Percentiles rank a stretch among this genome's conserved stretches.
Evolutionary conservation across 1,140 invertebrate species (phyloP).

Genomic region (Eurosta solidaginis): DNA sequence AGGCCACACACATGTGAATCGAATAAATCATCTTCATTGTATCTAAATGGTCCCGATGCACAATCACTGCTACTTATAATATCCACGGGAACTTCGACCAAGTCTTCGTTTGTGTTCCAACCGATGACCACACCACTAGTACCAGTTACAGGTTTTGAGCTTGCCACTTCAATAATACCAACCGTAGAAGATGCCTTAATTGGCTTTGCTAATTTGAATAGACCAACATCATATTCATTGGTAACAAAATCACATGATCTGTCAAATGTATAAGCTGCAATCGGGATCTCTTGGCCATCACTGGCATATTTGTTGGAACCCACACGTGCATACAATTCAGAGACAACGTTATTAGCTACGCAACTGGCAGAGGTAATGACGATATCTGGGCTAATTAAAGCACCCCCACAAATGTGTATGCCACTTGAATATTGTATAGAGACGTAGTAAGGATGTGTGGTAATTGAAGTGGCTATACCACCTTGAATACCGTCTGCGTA

Average conservation of each 20-base stretch:
- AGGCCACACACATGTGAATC: constrained; percentile 64
- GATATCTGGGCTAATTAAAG: constrained; percentile 57
- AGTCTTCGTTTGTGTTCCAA: constrained; percentile 53
- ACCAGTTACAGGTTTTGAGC: constrained; percentile 40
- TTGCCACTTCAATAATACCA: constrained; percentile 51
- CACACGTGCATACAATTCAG: constrained; percentile 41
- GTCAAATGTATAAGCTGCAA: constrained; percentile 42
- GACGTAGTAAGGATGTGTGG: constrained; percentile 48
- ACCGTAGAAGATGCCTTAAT: constrained; percentile 54
- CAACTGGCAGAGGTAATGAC: constrained; percentile 69
- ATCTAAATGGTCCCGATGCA: constrained; percentile 46
- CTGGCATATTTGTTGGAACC: constrained; percentile 45
- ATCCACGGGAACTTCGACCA: constrained; percentile 41
- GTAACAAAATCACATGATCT: constrained; percentile 47
- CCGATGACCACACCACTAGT: constrained; percentile 57
- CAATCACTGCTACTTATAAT: constrained; percentile 60
- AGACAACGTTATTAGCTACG: constrained; percentile 54
- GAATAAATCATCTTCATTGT: constrained; percentile 58
- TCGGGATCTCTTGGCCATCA: constrained; percentile 37
- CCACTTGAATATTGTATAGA: constrained; percentile 37
- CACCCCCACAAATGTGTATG: constrained; percentile 23
- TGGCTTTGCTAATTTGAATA: constrained; percentile 56
- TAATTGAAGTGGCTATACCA: constrained; percentile 37
- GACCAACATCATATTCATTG: constrained; percentile 62
- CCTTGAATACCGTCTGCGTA: constrained; percentile 33